Conservation (phyloP, 2,113 vertebrate genomes). For the Physeter macrocephalus region DNA sequence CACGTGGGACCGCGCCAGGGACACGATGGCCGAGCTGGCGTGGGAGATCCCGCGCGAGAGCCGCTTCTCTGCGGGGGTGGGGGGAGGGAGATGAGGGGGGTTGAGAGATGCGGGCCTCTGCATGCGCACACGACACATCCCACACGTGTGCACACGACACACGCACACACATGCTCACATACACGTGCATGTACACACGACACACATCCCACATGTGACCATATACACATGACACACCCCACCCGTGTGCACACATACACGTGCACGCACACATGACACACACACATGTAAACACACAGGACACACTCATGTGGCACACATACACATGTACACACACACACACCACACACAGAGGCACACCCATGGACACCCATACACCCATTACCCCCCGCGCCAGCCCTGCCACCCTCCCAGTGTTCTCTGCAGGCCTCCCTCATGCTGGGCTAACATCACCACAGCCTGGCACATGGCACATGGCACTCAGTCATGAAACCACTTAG, state of each 20-base stretch:
- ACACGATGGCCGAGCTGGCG: conserved; percentile 98
- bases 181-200: background rate
- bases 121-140: background rate
- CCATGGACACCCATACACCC: background rate
- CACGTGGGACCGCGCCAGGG: conserved; percentile 95
- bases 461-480: background rate
- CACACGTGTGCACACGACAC: accelerated
- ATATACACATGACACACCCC: background rate
- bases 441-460: background rate
- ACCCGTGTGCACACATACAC: background rate
- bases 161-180: background rate
- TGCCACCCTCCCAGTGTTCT: background rate
- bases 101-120: background rate
- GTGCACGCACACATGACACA: too few relatives aligned
- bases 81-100: background rate
- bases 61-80: conserved; percentile 90
- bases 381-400: accelerated
- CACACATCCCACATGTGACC: too few relatives aligned
- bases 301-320: background rate
- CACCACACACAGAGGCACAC: background rate
- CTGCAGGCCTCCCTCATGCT: background rate
- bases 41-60: conserved; percentile 98
- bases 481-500: background rate
- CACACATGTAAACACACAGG: background rate
- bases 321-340: background rate